Conservation (phyloP, 2,888 invertebrate genomes). For the Tenodera sinensis region DNA sequence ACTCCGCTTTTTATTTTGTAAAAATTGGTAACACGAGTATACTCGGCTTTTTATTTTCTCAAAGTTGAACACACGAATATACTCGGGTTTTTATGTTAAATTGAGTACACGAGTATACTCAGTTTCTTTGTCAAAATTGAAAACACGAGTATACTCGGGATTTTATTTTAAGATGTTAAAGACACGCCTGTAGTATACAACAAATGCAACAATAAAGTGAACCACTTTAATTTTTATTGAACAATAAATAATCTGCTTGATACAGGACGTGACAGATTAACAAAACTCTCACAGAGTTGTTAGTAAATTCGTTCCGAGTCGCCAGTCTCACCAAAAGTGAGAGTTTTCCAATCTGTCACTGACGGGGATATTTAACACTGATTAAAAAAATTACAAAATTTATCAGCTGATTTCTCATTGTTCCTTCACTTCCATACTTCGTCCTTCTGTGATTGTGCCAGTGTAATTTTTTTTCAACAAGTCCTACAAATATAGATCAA, state of each 20-base stretch:
- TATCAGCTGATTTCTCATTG: not conserved
- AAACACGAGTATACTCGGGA: too few species aligned
- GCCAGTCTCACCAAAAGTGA: not conserved
- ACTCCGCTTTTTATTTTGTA: too few species aligned
- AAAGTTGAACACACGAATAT: too few species aligned
- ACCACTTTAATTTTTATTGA: not conserved
- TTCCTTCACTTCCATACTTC: not conserved
- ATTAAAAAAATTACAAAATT: not conserved
- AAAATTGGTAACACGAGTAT: too few species aligned
- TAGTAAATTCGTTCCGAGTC: too few species aligned
- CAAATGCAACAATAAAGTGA: not conserved
- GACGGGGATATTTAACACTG: not conserved
- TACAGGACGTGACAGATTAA: not conserved
- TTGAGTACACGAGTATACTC: too few species aligned
- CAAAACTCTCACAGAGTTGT: not conserved
- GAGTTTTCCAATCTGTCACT: not conserved
- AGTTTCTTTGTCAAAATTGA: too few species aligned
- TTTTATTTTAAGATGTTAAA: too few species aligned
- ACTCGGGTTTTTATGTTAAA: too few species aligned
- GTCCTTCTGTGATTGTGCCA: not conserved
- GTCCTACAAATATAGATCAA: not conserved
- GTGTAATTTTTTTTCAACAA: not conserved
- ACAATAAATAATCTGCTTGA: not conserved
- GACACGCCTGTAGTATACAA: not conserved
- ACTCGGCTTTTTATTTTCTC: too few species aligned